Percentiles rank a stretch among this genome's conserved stretches.
phyloP scores from a whole-genome alignment of 2,113 vertebrate species.

The Anhinga rufa region DNA sequence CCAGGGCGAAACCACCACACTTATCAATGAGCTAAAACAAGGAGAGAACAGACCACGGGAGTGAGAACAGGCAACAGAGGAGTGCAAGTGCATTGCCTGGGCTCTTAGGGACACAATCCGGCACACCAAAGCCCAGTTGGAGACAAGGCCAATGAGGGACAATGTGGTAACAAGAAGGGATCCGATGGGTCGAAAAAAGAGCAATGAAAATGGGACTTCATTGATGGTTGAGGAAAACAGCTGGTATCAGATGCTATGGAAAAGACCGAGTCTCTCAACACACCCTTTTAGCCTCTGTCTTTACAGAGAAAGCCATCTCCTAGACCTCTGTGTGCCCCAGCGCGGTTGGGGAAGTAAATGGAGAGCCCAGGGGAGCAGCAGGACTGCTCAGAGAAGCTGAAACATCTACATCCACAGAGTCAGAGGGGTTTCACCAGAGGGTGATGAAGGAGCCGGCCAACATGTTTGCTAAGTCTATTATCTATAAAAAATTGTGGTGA shows the following conservation, averaged over 20 bases:
- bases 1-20: too few species aligned
- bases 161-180: background rate
- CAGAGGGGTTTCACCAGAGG: background rate
- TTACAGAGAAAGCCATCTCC: background rate
- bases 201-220: background rate
- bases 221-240: background rate
- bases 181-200: background rate
- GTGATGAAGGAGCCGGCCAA: background rate
- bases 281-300: background rate
- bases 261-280: background rate
- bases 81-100: background rate
- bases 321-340: background rate
- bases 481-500: background rate
- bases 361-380: background rate
- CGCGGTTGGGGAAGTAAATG: background rate
- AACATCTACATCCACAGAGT: background rate
- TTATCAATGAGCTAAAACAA: background rate
- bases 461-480: background rate
- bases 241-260: background rate
- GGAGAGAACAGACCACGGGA: background rate
- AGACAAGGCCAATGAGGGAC: background rate
- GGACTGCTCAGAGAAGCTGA: background rate
- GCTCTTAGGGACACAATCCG: background rate
- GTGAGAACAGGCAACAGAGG: background rate
- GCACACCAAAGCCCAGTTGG: background rate